A percentile compares a stretch with the other conserved stretches of the same genome.
Evolutionary conservation across 2,888 invertebrate genomes (phyloP).

Genomic region (Trypoxylon attenuatum): DNA sequence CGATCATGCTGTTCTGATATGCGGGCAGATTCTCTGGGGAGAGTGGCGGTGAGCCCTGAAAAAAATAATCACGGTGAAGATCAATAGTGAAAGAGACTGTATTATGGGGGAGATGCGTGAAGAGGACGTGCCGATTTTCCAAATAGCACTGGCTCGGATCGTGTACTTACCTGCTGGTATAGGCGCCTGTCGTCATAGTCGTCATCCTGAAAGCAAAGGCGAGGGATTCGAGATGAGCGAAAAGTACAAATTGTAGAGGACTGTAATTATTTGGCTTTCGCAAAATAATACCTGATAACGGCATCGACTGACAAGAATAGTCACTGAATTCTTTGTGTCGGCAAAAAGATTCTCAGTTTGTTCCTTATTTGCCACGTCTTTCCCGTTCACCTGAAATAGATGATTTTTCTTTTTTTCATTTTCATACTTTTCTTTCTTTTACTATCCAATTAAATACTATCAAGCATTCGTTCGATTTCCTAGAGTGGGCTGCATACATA

Average conservation of each 20-base stretch:
- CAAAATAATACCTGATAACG: slow-evolving; percentile 74
- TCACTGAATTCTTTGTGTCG: slow-evolving; percentile 78
- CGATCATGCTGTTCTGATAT: slow-evolving; percentile 76
- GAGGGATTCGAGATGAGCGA: slow-evolving; percentile 2
- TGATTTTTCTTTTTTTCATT: no score
- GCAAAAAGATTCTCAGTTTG: slow-evolving; percentile 80
- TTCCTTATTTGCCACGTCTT: slow-evolving; percentile 78
- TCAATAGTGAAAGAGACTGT: background rate
- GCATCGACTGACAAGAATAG: slow-evolving; percentile 79
- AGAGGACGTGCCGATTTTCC: no score
- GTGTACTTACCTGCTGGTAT: slow-evolving; percentile 66
- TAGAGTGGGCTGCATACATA: background rate
- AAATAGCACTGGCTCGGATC: background rate
- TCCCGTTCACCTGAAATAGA: slow-evolving; percentile 77
- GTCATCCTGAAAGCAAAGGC: slow-evolving; percentile 63
- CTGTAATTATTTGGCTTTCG: background rate
- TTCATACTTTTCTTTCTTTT: no score
- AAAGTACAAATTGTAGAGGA: no score
- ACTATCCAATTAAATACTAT: no score
- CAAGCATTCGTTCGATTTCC: no score
- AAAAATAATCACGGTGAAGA: slow-evolving; percentile 21
- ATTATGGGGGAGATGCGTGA: background rate
- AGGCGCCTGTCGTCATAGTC: slow-evolving; percentile 68
- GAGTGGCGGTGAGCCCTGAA: slow-evolving; percentile 63
- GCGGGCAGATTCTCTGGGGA: slow-evolving; percentile 70